Conservation (phyloP, 1,140 invertebrate genomes). For the Octopus bimaculoides region DNA sequence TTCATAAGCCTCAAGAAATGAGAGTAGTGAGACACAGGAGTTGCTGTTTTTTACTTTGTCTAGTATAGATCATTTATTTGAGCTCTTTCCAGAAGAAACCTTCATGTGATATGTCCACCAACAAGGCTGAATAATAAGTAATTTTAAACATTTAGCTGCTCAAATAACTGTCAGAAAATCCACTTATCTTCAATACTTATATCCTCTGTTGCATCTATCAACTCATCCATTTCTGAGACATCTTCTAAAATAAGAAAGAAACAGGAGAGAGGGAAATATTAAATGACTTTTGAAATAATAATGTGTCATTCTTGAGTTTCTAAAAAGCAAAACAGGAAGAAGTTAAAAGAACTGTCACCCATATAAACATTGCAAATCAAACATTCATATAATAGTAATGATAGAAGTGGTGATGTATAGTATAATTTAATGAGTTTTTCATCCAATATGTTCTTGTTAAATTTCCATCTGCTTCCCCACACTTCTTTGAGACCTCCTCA, state of each 20-base stretch:
- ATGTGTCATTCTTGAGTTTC: neutral
- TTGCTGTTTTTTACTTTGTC: neutral
- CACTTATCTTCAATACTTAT: conserved; percentile 39
- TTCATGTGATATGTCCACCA: neutral
- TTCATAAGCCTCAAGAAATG: neutral
- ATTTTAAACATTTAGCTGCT: neutral
- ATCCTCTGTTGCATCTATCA: conserved; percentile 35
- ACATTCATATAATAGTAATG: neutral
- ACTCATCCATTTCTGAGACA: conserved; percentile 29
- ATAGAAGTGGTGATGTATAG: neutral
- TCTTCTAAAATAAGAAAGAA: conserved; percentile 26
- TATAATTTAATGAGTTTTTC: neutral
- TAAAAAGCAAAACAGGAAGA: conserved; percentile 4
- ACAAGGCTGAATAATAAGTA: neutral
- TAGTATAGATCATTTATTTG: neutral
- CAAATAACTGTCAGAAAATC: conserved; percentile 32
- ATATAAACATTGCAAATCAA: neutral
- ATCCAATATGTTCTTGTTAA: no score
- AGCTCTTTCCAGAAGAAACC: neutral
- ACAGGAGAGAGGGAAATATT: neutral
- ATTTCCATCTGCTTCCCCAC: no score
- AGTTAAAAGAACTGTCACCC: neutral
- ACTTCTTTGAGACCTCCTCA: no score
- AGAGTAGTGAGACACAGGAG: neutral
- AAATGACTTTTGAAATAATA: neutral